Percentiles rank a stretch among this genome's conserved stretches.
Conservation (phyloP, 2,797 vertebrate genomes). For the Petrocephalus sullivani region DNA sequence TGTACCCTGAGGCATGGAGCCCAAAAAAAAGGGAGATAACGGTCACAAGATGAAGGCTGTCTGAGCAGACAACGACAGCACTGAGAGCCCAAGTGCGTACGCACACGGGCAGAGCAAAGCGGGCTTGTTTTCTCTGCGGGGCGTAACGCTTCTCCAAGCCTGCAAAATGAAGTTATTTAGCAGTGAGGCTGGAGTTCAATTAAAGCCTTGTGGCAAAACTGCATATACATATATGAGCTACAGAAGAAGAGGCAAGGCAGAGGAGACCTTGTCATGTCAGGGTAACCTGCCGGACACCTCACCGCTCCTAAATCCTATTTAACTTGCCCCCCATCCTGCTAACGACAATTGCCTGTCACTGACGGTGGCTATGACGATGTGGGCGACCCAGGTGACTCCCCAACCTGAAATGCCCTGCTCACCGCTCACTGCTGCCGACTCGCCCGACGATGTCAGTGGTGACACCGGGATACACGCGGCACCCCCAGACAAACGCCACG, state of each 20-base stretch:
- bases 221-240: conserved; percentile 25
- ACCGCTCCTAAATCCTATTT: neutral
- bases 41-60: conserved; percentile 21
- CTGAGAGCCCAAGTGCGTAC: conserved; percentile 34
- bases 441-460: conserved; percentile 47
- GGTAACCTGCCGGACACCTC: conserved; percentile 35
- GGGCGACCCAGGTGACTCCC: conserved; percentile 24
- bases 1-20: conserved; percentile 47
- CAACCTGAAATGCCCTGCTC: conserved; percentile 38
- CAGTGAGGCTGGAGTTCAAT: conserved; percentile 49
- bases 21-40: conserved; percentile 23
- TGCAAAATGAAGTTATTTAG: conserved; percentile 46
- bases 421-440: conserved; percentile 69
- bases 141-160: conserved; percentile 16
- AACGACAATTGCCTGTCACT: neutral
- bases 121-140: neutral
- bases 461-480: conserved; percentile 54
- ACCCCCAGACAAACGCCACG: conserved; percentile 63
- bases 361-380: neutral
- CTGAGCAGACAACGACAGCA: conserved; percentile 37
- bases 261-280: neutral
- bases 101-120: conserved; percentile 10
- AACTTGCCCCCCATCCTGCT: neutral
- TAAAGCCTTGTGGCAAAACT: conserved; percentile 19
- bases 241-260: neutral